Percentiles rank a stretch among this genome's conserved stretches.
These are phyloP conservation scores for Drosophila murphyi DNA, from an alignment of 1,140 invertebrate genomes.

Conservation along the genomic window DNA sequence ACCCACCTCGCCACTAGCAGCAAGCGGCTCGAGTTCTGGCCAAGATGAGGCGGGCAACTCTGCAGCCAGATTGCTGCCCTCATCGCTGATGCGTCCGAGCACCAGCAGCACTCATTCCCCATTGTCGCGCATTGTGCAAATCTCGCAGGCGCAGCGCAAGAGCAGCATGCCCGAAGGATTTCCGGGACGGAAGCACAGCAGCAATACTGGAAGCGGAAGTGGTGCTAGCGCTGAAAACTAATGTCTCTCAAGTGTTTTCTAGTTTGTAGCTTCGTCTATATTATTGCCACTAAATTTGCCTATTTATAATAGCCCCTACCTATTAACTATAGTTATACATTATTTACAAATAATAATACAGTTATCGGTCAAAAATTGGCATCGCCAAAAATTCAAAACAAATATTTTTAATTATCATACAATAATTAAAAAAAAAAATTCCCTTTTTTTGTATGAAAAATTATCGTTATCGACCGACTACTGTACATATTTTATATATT, in stretches of 20 bases:
- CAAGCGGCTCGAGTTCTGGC: neutral
- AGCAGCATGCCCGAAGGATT: constrained; percentile 79
- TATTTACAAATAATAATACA: too few species aligned
- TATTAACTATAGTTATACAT: too few species aligned
- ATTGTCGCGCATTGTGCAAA: constrained; percentile 80
- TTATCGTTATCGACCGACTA: too few species aligned
- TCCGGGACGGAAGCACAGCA: constrained; percentile 12
- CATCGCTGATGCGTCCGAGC: constrained; percentile 54
- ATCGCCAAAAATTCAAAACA: too few species aligned
- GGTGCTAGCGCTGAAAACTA: constrained; percentile 9
- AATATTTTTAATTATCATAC: too few species aligned
- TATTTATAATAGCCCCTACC: neutral
- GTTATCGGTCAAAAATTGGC: too few species aligned
- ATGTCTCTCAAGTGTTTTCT: constrained; percentile 44
- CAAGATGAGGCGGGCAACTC: constrained; percentile 49
- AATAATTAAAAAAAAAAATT: too few species aligned
- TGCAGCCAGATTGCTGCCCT: constrained; percentile 61
- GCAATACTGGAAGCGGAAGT: neutral
- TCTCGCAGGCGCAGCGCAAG: constrained; percentile 81
- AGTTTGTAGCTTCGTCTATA: constrained; percentile 35
- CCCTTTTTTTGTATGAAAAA: too few species aligned
- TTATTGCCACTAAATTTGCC: constrained; percentile 30
- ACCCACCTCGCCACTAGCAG: constrained; percentile 48
- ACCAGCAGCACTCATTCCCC: constrained; percentile 82
- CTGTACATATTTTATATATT: neutral